Evolutionary conservation across 2,797 vertebrate species (phyloP).

Genomic region (Crenichthys baileyi): DNA sequence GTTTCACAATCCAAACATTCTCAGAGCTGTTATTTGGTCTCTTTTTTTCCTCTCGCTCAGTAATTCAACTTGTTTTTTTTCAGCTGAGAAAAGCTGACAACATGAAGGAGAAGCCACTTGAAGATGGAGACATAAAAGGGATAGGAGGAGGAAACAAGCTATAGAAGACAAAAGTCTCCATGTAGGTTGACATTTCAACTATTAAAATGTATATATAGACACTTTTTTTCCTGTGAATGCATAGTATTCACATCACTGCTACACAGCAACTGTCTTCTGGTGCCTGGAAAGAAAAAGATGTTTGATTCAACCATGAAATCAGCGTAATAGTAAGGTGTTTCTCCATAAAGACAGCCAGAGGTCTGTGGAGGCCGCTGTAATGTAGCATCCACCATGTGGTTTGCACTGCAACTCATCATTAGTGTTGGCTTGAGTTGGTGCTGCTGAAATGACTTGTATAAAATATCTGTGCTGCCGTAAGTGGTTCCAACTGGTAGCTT

Average conservation of each 20-base stretch:
- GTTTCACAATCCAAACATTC: conserved; percentile 86
- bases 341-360: conserved; percentile 49
- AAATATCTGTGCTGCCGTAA: conserved; percentile 53
- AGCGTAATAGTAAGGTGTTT: conserved; percentile 59
- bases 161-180: conserved; percentile 12
- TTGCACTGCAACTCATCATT: conserved; percentile 68
- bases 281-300: conserved; percentile 12
- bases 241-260: background rate
- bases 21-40: conserved; percentile 85
- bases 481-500: conserved; percentile 60
- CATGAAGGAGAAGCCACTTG: conserved; percentile 73
- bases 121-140: conserved; percentile 63
- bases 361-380: conserved; percentile 52
- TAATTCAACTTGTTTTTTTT: conserved; percentile 77
- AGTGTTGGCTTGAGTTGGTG: conserved; percentile 55
- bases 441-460: conserved; percentile 64
- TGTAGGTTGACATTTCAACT: background rate
- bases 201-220: background rate
- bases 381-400: conserved; percentile 62
- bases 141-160: conserved; percentile 39
- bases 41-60: conserved; percentile 76
- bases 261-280: background rate
- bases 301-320: conserved; percentile 31
- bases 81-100: conserved; percentile 74
- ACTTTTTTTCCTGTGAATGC: background rate